phyloP scores from a whole-genome alignment of 2,113 vertebrate genomes.

The Hypomesus transpacificus region DNA sequence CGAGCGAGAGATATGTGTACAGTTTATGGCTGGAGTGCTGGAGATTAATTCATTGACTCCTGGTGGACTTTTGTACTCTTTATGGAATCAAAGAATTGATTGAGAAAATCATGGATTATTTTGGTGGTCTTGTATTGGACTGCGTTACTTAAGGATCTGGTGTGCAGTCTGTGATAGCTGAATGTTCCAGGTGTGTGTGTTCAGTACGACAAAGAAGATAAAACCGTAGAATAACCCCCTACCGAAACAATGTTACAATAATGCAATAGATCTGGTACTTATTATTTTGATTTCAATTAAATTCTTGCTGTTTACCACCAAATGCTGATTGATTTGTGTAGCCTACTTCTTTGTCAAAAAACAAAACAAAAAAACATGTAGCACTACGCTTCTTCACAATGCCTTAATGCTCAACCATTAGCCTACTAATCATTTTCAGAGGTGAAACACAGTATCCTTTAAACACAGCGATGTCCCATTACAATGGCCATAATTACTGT shows the following conservation, averaged over 20 bases:
- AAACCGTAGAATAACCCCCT: conserved; percentile 82
- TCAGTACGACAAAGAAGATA: conserved; percentile 82
- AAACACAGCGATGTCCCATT: too few relatives aligned
- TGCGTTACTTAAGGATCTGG: conserved; percentile 87
- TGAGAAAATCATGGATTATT: conserved; percentile 46
- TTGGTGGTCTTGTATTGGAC: conserved; percentile 92
- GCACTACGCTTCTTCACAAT: too few relatives aligned
- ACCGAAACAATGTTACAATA: conserved; percentile 87
- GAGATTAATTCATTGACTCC: conserved; percentile 78
- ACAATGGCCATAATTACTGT: too few relatives aligned
- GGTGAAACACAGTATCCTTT: too few relatives aligned
- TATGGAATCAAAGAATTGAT: conserved; percentile 71
- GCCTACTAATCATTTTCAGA: too few relatives aligned
- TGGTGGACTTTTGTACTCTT: conserved; percentile 91
- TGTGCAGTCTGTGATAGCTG: conserved; percentile 97
- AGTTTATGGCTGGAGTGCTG: conserved; percentile 78
- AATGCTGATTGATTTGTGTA: conserved; percentile 31
- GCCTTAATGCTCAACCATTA: too few relatives aligned
- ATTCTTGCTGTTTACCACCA: conserved; percentile 96
- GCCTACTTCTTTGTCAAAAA: neutral
- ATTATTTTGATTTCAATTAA: conserved; percentile 95
- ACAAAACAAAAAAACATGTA: too few relatives aligned
- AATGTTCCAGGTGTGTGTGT: conserved; percentile 98
- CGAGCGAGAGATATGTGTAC: conserved; percentile 82
- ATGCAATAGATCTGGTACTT: conserved; percentile 98